Conservation (phyloP, 2,797 vertebrate species). For the Pteropus rufus region DNA sequence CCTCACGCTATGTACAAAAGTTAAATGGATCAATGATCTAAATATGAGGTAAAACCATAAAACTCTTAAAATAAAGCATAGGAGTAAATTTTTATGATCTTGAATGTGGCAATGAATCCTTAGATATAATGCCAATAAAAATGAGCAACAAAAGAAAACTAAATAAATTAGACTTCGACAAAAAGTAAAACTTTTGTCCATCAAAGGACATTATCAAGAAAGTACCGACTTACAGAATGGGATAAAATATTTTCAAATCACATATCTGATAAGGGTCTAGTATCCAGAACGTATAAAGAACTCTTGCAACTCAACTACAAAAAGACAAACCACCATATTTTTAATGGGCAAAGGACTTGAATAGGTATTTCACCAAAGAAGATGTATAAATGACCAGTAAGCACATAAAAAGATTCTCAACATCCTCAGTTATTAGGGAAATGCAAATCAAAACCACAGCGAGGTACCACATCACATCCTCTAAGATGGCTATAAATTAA, state of each 20-base stretch:
- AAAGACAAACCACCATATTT: not conserved
- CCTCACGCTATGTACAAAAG: too few relatives aligned
- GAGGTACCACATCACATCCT: not conserved
- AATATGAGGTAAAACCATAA: too few relatives aligned
- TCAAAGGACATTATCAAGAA: not conserved
- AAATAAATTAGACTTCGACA: not conserved
- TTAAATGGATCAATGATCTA: too few relatives aligned
- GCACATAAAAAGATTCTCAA: not conserved
- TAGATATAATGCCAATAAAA: not conserved
- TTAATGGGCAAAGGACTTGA: not conserved
- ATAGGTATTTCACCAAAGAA: not conserved
- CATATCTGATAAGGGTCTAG: not conserved
- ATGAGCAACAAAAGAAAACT: not conserved
- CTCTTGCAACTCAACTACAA: not conserved
- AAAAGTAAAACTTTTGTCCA: not conserved
- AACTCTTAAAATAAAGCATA: too few relatives aligned
- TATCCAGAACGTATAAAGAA: not conserved
- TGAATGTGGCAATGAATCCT: not conserved
- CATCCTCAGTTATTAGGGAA: not conserved
- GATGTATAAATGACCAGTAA: not conserved
- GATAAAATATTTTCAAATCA: not conserved
- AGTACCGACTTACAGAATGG: not conserved
- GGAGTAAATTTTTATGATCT: not conserved
- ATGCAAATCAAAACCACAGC: not conserved
- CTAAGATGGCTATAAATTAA: not conserved